Evolutionary conservation across 2,113 vertebrate species (phyloP).

Genomic region (Micronycteris hirsuta): DNA sequence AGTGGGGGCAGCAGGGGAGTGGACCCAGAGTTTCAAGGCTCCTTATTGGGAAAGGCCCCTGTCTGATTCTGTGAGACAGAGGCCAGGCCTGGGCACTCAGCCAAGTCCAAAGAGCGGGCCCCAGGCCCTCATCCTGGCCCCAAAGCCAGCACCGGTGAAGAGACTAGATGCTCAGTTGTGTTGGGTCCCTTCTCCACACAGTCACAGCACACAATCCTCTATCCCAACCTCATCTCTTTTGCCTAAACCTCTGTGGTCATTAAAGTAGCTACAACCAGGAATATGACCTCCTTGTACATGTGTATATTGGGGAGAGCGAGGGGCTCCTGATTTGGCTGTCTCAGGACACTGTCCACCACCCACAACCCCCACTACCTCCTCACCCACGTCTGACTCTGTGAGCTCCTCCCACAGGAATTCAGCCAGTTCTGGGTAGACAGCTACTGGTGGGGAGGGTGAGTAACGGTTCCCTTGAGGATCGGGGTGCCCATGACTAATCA

Average conservation of each 20-base stretch:
- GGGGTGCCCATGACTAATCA: constrained; percentile 77
- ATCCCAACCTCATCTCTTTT: neutral
- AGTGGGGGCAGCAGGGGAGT: constrained; percentile 53
- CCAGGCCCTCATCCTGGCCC: constrained; percentile 43
- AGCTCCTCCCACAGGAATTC: constrained; percentile 55
- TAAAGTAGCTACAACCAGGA: neutral
- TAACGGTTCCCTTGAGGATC: constrained; percentile 69
- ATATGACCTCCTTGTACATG: neutral
- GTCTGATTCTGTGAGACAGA: constrained; percentile 71
- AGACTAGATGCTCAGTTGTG: neutral
- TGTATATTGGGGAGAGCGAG: neutral
- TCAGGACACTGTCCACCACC: neutral
- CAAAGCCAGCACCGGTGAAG: neutral
- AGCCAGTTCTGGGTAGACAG: constrained; percentile 57
- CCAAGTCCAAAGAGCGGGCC: constrained; percentile 66
- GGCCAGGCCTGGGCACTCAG: constrained; percentile 68
- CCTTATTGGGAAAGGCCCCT: constrained; percentile 77
- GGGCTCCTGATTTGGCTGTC: neutral
- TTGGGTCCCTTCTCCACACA: neutral
- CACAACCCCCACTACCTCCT: neutral
- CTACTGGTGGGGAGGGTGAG: constrained; percentile 48
- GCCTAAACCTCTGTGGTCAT: neutral
- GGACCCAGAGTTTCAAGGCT: constrained; percentile 67
- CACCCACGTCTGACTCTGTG: neutral
- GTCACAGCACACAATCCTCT: neutral